These are phyloP conservation scores for Acanthosepion pharaonis DNA, from an alignment of 2,888 invertebrate species.

Conservation along the genomic window DNA sequence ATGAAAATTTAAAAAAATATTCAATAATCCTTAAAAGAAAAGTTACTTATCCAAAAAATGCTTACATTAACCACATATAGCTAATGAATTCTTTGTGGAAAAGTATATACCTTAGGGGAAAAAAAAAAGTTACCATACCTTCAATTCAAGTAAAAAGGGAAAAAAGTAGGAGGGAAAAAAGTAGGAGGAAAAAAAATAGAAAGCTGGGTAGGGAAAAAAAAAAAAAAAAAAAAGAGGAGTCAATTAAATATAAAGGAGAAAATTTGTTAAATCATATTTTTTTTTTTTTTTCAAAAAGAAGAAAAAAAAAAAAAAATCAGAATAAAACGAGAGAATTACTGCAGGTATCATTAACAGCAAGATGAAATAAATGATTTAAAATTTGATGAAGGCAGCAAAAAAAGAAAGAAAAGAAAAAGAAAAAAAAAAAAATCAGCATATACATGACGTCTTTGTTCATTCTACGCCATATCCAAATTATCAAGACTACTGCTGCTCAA, in stretches of 20 bases:
- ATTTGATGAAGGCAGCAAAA: not conserved
- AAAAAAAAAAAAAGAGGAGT: not conserved
- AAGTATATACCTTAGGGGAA: not conserved
- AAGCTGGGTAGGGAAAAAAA: not conserved
- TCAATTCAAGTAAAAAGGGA: not conserved
- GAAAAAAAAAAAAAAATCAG: not conserved
- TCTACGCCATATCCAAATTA: conserved; percentile 40
- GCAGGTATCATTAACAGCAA: not conserved
- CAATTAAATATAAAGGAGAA: not conserved
- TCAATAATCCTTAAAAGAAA: not conserved
- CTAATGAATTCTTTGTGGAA: not conserved
- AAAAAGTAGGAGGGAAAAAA: not conserved
- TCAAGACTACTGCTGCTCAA: conserved; percentile 41
- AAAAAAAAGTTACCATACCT: not conserved
- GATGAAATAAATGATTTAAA: not conserved
- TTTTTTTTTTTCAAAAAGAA: not conserved
- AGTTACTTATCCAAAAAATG: not conserved
- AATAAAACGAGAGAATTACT: not conserved
- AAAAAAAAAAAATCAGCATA: not conserved
- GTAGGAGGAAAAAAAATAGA: not conserved
- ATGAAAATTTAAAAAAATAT: not conserved
- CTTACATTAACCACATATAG: not conserved
- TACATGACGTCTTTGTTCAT: conserved; percentile 45
- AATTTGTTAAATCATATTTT: not conserved
- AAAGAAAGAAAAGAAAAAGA: not conserved